Base-by-base conservation (phyloP, 2,113 vertebrate genomes). In the Ochotona princeps region DNA sequence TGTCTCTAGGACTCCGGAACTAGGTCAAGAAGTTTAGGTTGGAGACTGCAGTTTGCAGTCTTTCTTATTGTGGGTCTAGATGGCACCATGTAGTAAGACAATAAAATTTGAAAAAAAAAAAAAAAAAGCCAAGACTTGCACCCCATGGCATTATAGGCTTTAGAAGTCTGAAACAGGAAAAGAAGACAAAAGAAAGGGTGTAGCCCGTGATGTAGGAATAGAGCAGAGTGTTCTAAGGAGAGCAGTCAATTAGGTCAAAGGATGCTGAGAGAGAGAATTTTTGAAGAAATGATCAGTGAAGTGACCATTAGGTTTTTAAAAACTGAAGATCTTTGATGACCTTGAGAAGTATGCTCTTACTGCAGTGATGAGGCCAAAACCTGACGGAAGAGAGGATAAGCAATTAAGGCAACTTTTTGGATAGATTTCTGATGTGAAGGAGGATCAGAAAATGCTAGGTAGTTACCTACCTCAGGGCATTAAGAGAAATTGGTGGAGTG, bases 91-190 rank as follows among this genome's bases (percentile, higher is more conserved):
- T n/a, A 70, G 60, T 57, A 83, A 87, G 63, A 61, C 54, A 93
- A 20, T 66, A 23, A 83, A 49, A 83, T 21, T 8, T 60, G 76
- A n/a, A 90, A 93, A 95, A 69, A 90, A 93, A 95, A 69, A 92
- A n/a, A 61, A 54, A 60, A 78, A 69, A 72, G 44, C 49, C 63
- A 54, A 32, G 30, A 65, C 30, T 70, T 63, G n/a, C 44, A 63
- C 8, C 13, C 51, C 81, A 30, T n/a, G n/a, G 32, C 17, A 18
- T 61, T 38, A 21, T 9, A 35, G 66, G 23, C 21, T 92, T 89
- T 32, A 74, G 35, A 57, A 72, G 32, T 60, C 30, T 78, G 9
- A 1, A 60, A 2, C 70, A 63, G 38, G 60, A 63, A 74, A 73
- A 44, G 38, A 86, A 92, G 26, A 30, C 32, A 57, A 44, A 38